Conservation (phyloP, 1,140 invertebrate species). For the Dreissena rostriformis region DNA sequence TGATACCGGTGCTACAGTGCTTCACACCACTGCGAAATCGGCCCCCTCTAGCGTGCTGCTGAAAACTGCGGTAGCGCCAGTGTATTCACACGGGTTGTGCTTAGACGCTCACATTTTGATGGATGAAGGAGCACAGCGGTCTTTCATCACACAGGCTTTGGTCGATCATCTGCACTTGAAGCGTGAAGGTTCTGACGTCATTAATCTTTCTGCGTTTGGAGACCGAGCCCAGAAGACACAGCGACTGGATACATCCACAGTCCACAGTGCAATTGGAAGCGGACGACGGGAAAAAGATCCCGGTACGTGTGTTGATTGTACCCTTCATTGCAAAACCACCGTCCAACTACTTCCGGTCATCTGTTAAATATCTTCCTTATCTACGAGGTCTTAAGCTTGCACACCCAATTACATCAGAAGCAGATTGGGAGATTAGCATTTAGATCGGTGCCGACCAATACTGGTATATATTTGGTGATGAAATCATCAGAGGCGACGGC, state of each 20-base stretch:
- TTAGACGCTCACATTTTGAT: conserved; percentile 29
- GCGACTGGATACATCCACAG: conserved; percentile 2
- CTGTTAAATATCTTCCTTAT: conserved; percentile 12
- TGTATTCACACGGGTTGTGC: neutral
- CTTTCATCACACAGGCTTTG: conserved; percentile 5
- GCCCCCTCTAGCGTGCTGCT: neutral
- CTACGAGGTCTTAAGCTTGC: conserved; percentile 35
- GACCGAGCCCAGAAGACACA: neutral
- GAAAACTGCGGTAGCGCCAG: neutral
- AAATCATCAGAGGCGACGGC: conserved; percentile 3
- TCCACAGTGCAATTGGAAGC: neutral
- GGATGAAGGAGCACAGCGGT: conserved; percentile 45
- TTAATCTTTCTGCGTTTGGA: conserved; percentile 28
- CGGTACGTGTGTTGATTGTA: conserved; percentile 36
- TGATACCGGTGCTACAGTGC: neutral
- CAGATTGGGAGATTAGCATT: conserved; percentile 16
- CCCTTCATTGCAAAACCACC: neutral
- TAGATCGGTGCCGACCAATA: conserved; percentile 42
- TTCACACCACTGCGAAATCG: conserved; percentile 8
- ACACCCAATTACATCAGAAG: conserved; percentile 15
- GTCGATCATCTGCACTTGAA: neutral
- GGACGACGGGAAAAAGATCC: neutral
- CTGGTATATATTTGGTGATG: conserved; percentile 10
- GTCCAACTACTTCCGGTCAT: neutral
- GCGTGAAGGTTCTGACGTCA: neutral